These are phyloP conservation scores for Polydrusus cervinus DNA, from an alignment of 2,888 invertebrate genomes.

Conservation along the genomic window DNA sequence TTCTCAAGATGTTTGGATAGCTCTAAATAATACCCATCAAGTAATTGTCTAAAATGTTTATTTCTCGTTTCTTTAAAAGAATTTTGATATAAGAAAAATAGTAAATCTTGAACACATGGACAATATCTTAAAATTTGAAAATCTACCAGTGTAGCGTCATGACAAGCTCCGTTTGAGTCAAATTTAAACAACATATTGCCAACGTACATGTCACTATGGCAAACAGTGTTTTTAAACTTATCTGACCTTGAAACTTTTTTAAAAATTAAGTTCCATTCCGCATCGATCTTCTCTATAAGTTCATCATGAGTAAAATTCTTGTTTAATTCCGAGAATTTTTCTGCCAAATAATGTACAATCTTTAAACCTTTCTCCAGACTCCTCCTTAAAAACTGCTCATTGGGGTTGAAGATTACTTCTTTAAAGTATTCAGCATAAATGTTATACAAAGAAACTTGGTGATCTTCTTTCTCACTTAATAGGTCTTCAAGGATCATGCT, in stretches of 20 bases:
- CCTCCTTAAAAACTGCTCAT: background rate
- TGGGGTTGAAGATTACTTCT: constrained; percentile 42
- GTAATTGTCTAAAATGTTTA: constrained; percentile 54
- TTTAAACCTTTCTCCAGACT: background rate
- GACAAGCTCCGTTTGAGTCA: constrained; percentile 49
- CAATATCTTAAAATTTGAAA: constrained; percentile 72
- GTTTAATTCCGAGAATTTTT: constrained; percentile 47
- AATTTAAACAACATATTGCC: constrained; percentile 64
- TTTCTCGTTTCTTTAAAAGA: constrained; percentile 56
- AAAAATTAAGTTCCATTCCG: background rate
- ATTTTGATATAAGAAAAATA: constrained; percentile 63
- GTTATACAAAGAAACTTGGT: constrained; percentile 59
- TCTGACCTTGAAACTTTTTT: constrained; percentile 62
- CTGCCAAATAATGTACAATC: constrained; percentile 36
- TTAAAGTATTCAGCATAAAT: constrained; percentile 59
- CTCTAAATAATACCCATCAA: constrained; percentile 58
- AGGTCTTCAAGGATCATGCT: constrained; percentile 64
- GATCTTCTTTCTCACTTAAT: constrained; percentile 55
- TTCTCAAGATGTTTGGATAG: constrained; percentile 53
- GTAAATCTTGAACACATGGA: constrained; percentile 78
- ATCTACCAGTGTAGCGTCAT: constrained; percentile 64
- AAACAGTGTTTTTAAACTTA: constrained; percentile 67
- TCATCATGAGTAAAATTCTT: constrained; percentile 42
- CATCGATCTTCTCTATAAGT: constrained; percentile 41
- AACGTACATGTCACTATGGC: constrained; percentile 66